phyloP scores from a whole-genome alignment of 92 coral and sea anemone species.

The Pocillopora grandis region DNA sequence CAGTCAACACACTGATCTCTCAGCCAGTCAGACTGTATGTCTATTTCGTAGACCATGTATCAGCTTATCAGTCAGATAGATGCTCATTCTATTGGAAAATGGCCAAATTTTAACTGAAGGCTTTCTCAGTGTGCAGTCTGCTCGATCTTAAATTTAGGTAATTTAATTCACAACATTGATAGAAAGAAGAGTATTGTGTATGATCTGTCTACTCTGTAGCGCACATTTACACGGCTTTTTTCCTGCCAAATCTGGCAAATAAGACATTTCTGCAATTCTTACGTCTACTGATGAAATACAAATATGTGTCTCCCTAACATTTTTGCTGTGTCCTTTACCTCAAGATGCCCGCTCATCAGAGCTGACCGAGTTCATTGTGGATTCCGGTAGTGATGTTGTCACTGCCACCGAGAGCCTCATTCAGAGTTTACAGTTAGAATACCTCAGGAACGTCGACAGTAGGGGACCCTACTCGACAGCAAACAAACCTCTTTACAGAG shows the following conservation, averaged over 20 bases:
- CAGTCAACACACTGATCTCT: not conserved
- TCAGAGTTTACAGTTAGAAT: constrained; percentile 27
- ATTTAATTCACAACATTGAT: too few species aligned
- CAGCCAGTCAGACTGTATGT: not conserved
- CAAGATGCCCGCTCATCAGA: constrained; percentile 48
- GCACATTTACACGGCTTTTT: not conserved
- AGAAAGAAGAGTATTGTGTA: too few species aligned
- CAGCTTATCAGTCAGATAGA: not conserved
- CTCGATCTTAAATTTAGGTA: too few species aligned
- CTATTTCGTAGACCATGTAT: not conserved
- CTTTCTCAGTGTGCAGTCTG: too few species aligned
- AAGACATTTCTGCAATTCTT: not conserved
- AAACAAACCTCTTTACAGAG: constrained; percentile 58
- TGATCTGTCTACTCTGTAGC: too few species aligned
- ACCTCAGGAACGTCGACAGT: constrained; percentile 54
- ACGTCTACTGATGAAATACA: not conserved
- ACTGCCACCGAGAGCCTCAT: constrained; percentile 53
- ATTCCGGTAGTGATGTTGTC: constrained; percentile 91
- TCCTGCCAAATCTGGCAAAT: not conserved
- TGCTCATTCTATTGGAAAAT: not conserved
- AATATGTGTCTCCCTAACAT: not conserved
- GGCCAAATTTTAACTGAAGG: too few species aligned
- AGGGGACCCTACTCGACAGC: constrained; percentile 65
- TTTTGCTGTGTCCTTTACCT: not conserved
- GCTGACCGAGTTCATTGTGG: constrained; percentile 62